These are phyloP conservation scores for Trogon melanurus DNA, from an alignment of 2,113 vertebrate genomes.

Conservation along the genomic window DNA sequence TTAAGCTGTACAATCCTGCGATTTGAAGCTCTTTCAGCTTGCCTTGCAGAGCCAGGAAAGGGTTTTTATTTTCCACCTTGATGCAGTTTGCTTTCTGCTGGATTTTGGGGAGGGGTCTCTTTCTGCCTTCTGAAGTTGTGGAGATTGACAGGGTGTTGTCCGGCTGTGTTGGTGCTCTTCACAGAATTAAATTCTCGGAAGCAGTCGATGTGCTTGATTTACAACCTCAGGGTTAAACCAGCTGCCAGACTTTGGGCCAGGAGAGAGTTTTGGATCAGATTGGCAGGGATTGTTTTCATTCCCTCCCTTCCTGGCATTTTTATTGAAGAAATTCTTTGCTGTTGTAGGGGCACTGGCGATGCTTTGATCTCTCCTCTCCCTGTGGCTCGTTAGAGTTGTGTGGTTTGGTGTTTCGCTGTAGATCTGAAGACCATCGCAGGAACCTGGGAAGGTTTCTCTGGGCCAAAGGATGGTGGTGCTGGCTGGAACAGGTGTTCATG, in stretches of 20 bases:
- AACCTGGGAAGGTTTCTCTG: background rate
- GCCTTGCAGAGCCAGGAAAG: background rate
- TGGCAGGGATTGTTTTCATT: background rate
- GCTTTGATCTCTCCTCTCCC: background rate
- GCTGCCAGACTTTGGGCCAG: background rate
- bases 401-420: background rate
- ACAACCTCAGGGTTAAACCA: background rate
- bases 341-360: background rate
- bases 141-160: background rate
- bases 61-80: background rate
- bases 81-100: background rate
- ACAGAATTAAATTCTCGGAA: background rate
- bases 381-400: fast-evolving
- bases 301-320: background rate
- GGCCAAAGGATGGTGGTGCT: background rate
- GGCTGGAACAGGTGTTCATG: background rate
- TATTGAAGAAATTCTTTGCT: background rate
- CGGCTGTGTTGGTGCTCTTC: background rate
- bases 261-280: background rate
- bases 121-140: background rate
- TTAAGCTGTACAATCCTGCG: background rate
- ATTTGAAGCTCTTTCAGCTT: background rate
- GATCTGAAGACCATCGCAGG: background rate
- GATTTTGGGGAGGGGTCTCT: background rate
- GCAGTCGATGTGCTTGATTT: background rate